Conservation (phyloP, 2,113 vertebrate genomes). For the Alexandromys fortis region DNA sequence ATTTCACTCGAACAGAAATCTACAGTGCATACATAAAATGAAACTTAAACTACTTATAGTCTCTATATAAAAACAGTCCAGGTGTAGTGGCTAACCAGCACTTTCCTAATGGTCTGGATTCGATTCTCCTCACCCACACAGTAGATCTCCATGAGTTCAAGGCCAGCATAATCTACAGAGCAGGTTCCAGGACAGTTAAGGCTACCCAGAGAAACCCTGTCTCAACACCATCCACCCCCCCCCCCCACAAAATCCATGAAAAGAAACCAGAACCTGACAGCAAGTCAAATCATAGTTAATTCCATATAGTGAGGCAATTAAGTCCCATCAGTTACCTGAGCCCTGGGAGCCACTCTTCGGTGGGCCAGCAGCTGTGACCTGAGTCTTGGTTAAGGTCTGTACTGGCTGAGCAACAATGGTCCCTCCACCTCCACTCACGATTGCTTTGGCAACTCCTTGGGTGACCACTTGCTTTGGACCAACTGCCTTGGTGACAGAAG, state of each 20-base stretch:
- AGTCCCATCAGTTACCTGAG: constrained; percentile 84
- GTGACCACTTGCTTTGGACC: constrained; percentile 96
- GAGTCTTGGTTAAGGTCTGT: constrained; percentile 90
- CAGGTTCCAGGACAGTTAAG: neutral
- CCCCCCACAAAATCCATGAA: neutral
- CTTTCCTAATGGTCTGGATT: neutral
- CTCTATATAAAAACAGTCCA: neutral
- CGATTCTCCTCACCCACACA: neutral
- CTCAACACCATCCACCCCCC: neutral
- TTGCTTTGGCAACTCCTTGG: constrained; percentile 98
- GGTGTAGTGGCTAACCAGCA: neutral
- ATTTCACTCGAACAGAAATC: neutral
- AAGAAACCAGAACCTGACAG: neutral
- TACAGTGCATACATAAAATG: neutral
- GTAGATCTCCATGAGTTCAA: neutral
- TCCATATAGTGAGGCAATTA: neutral
- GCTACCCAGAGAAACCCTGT: neutral
- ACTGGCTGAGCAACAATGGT: constrained; percentile 92
- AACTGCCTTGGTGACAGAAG: constrained; percentile 92
- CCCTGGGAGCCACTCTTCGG: constrained; percentile 94
- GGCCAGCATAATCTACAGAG: neutral
- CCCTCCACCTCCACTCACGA: constrained; percentile 92
- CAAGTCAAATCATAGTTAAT: neutral
- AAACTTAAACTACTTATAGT: neutral
- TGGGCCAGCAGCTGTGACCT: constrained; percentile 88